Percentiles rank a stretch among this genome's conserved stretches.
phyloP scores from a whole-genome alignment of 2,113 vertebrate species.

The Cyphomyrus discorhynchus region DNA sequence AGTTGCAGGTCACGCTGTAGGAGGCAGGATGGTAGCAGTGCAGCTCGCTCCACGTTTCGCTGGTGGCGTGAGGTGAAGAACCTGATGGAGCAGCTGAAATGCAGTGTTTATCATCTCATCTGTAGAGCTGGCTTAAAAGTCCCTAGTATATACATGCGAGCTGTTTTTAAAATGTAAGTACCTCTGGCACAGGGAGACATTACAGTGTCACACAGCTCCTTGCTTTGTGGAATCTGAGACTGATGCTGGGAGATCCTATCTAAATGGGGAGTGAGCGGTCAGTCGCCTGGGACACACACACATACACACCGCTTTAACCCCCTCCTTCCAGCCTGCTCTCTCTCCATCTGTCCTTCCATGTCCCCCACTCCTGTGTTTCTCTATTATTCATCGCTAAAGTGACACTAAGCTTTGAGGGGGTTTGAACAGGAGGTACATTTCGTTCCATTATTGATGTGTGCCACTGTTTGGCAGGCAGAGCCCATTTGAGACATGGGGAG shows the following conservation, averaged over 20 bases:
- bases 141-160: not conserved
- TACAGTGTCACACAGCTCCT: not conserved
- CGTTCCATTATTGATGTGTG: constrained; percentile 60
- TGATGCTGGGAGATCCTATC: constrained; percentile 17
- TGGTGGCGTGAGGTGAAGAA: not conserved
- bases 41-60: not conserved
- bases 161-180: not conserved
- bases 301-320: not conserved
- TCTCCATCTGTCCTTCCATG: constrained; percentile 28
- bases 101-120: not conserved
- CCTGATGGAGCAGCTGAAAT: not conserved
- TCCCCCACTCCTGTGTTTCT: constrained; percentile 15
- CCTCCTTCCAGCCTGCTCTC: not conserved
- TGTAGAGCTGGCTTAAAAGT: not conserved
- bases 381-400: constrained; percentile 67
- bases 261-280: constrained; percentile 31
- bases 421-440: constrained; percentile 48
- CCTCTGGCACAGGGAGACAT: not conserved
- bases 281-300: constrained; percentile 18
- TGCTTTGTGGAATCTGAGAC: constrained; percentile 2
- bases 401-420: constrained; percentile 47
- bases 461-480: constrained; percentile 44
- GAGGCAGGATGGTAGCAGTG: not conserved
- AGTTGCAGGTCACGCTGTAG: not conserved
- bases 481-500: constrained; percentile 33